Percentiles rank a stretch among this genome's conserved stretches.
phyloP scores from a whole-genome alignment of 2,888 invertebrate genomes.

The Seira ritae region DNA sequence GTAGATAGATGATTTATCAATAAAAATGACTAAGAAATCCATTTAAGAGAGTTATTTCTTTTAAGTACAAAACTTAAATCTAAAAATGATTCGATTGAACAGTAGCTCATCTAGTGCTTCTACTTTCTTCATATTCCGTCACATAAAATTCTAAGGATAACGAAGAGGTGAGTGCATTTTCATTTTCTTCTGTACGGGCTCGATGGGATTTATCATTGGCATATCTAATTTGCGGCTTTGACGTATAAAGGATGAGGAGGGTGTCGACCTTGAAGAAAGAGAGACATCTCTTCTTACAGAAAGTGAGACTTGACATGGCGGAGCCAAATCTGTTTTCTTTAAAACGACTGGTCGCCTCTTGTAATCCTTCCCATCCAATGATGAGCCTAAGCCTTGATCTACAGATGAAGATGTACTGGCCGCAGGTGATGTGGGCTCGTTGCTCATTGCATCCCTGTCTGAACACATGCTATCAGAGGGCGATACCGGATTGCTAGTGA shows the following conservation, averaged over 20 bases:
- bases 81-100: conserved; percentile 43
- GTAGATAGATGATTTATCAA: too few relatives aligned
- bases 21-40: too few relatives aligned
- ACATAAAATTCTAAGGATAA: not conserved
- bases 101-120: conserved; percentile 18
- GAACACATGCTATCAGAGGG: conserved; percentile 56
- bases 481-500: conserved; percentile 49
- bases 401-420: conserved; percentile 49
- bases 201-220: conserved; percentile 12
- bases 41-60: conserved; percentile 11
- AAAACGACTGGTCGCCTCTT: conserved; percentile 35
- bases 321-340: conserved; percentile 29
- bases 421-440: conserved; percentile 50
- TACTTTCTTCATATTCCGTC: too few relatives aligned
- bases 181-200: conserved; percentile 48
- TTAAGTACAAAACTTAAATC: conserved; percentile 40
- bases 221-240: conserved; percentile 36
- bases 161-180: conserved; percentile 43
- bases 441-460: conserved; percentile 53
- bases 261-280: conserved; percentile 21
- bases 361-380: conserved; percentile 16
- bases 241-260: conserved; percentile 23
- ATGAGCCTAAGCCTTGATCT: conserved; percentile 38
- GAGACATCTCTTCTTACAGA: conserved; percentile 35
- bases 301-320: conserved; percentile 49